Base-by-base conservation (phyloP, 2,888 invertebrate genomes). In the Artemia sinica region DNA sequence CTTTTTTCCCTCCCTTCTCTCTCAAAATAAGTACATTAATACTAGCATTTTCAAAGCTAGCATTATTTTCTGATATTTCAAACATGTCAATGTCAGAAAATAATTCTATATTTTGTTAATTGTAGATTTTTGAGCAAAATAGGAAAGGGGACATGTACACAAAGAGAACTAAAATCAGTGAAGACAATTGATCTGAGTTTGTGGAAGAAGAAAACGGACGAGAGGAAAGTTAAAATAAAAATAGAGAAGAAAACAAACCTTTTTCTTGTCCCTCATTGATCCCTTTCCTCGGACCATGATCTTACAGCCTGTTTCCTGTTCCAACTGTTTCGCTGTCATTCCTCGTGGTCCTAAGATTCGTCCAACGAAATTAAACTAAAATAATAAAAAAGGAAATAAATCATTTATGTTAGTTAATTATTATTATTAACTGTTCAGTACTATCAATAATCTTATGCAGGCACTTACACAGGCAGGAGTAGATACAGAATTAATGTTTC, bases 281-380 rank as follows among this genome's bases (percentile, higher is more conserved):
- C 97, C 97, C 81, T 94, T 94, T 79, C 98, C 97, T 83, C 98
- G 86, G 77, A 98, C 96, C 98, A 98, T 98, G 77, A 98, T 97
- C 86, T 98, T 99, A 83, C 98, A 99, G 75, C 97, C 97, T 76
- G 98, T 98, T 84, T 97, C 97, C 82, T 96, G 94, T 82, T 98
- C 98, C 79, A 98, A 82, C 83, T 98, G 97, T 82, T 98, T 98
- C 69, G 98, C 97, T 74, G 98, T 99, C 97, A 98, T 98, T 75
- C 98, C 98, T 76, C 98, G 85, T 73, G 98, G 98, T 69, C 98
- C 98, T 77, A 99, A 84, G 82, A 99, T 98, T 82, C 98, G 86
- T 77, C 98, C 98, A 76, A 99, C 98, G 81, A 99, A 99, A 83
- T 99, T 99, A 82, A 97, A 98, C 97, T 98, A 87, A 72, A 91